These are phyloP conservation scores for Sebastes dallii DNA, from an alignment of 2,797 vertebrate genomes.

Conservation along the genomic window DNA sequence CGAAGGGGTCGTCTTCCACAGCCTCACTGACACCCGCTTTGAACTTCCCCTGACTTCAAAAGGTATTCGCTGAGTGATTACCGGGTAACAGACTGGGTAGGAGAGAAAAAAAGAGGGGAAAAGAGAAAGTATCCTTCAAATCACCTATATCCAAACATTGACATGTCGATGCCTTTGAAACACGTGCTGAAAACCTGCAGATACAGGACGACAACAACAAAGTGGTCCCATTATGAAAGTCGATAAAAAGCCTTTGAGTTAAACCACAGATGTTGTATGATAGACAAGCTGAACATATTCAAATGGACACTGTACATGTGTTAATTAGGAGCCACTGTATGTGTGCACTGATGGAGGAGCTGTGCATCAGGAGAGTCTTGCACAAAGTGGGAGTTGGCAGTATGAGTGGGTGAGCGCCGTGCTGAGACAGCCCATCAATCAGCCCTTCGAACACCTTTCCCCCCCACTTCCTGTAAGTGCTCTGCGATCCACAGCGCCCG, in stretches of 20 bases:
- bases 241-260: slow-evolving; percentile 5
- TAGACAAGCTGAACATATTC: slow-evolving; percentile 21
- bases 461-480: slow-evolving; percentile 76
- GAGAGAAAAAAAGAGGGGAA: slow-evolving; percentile 1
- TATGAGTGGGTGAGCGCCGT: slow-evolving; percentile 67
- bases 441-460: slow-evolving; percentile 66
- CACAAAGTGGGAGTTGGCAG: slow-evolving; percentile 56
- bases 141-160: slow-evolving; percentile 82
- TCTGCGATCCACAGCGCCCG: slow-evolving; percentile 62
- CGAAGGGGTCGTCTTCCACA: slow-evolving; percentile 78
- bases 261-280: background rate
- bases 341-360: slow-evolving; percentile 25
- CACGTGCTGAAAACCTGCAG: slow-evolving; percentile 12
- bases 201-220: background rate
- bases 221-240: slow-evolving; percentile 10
- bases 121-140: slow-evolving; percentile 77
- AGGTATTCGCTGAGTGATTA: slow-evolving; percentile 83
- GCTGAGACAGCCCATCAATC: slow-evolving; percentile 77
- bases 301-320: slow-evolving; percentile 35
- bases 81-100: slow-evolving; percentile 75
- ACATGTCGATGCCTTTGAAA: slow-evolving; percentile 65
- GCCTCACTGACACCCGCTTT: slow-evolving; percentile 78
- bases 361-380: slow-evolving; percentile 35
- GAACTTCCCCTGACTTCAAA: slow-evolving; percentile 87
- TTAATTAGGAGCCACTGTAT: slow-evolving; percentile 28